Base-by-base conservation (phyloP, 2,888 invertebrate genomes). In the Leptinotarsa tumamoca region DNA sequence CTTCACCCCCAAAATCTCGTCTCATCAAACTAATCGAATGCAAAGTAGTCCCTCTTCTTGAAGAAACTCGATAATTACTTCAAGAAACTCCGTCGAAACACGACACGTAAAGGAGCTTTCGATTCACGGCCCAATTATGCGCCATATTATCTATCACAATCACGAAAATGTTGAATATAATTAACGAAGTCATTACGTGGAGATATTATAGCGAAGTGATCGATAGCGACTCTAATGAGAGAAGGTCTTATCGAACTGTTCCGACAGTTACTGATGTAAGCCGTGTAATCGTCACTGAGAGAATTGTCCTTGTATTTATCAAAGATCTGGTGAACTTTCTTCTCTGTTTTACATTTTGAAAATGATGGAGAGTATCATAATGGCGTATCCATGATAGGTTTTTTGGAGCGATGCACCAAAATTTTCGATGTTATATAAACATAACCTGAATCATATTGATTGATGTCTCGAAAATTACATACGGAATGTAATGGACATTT, bases 131-230 rank as follows among this genome's bases (percentile, higher is more conserved):
- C 58, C 58, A 58, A 58, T 58, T 58, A 58, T 58, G 58, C 58
- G 58, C 58, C 58, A 58, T 58, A 58, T 58, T 58, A 58, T 58
- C 58, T 58, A 58, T 58, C 58, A 58, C 58, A 58, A 58, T 58
- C 58, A 58, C 58, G 58, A 58, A 58, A 58, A 58, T 58, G 58
- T 14, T 58, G 58, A 21, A 58, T 58, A 58, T 58, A 58, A 58
- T 58, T 58, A 58, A 58, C 58, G 21, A 58, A 58, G 58, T 58
- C 58, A 58, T 58, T 54, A 54, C 54, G 54, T 18, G 54, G 54
- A 54, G 54, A 18, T 54, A 54, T 54, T 21, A 58, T 18, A 58
- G 21, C 58, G 23, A 18, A 18, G 18, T 58, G 58, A 58, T 58
- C 58, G 58, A 58, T 21, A 21, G 13, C 58, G 3, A 10, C 13